Evolutionary conservation across 2,797 vertebrate genomes (phyloP).

Genomic region (Cyprinodon diabolis): DNA sequence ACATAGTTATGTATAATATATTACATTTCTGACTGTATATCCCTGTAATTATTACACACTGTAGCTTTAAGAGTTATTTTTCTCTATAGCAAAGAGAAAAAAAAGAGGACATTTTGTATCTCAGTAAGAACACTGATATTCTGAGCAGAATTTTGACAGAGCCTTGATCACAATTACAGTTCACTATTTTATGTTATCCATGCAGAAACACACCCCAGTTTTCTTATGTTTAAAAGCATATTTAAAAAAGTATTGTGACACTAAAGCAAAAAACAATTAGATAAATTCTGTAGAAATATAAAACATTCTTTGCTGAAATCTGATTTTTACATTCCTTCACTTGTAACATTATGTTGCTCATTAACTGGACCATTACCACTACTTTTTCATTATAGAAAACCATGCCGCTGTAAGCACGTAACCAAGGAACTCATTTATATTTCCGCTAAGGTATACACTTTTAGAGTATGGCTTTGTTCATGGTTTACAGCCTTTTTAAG

Average conservation of each 20-base stretch:
- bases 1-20: no score
- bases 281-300: conserved; percentile 35
- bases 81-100: conserved; percentile 48
- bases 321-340: conserved; percentile 64
- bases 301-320: conserved; percentile 52
- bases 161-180: conserved; percentile 42
- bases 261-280: conserved; percentile 43
- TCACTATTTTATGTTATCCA: conserved; percentile 39
- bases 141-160: conserved; percentile 22
- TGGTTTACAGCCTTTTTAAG: conserved; percentile 47
- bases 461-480: conserved; percentile 37
- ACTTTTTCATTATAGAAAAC: conserved; percentile 59
- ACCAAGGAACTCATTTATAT: conserved; percentile 72
- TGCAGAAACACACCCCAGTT: conserved; percentile 12
- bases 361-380: conserved; percentile 67
- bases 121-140: conserved; percentile 35
- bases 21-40: no score
- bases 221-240: conserved; percentile 10
- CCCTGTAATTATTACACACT: no score
- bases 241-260: conserved; percentile 5
- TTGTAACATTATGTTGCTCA: conserved; percentile 67
- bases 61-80: conserved; percentile 34
- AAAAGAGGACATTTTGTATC: conserved; percentile 28
- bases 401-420: conserved; percentile 58
- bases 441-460: conserved; percentile 72